Conservation (phyloP, 2,888 invertebrate species). For the Acleris literana region DNA sequence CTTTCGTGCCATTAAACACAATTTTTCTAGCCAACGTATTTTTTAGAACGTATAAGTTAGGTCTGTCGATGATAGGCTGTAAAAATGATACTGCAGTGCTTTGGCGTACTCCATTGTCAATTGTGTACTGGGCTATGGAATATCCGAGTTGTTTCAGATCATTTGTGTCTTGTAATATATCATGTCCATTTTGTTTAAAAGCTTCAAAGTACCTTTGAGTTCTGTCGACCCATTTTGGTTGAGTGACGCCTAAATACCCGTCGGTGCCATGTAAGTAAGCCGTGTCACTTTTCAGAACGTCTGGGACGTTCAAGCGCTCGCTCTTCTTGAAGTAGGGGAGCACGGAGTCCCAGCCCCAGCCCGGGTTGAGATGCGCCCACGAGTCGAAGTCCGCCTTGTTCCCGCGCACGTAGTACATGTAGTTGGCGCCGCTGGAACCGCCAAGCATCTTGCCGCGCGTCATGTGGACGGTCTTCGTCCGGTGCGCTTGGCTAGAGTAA, state of each 20-base stretch:
- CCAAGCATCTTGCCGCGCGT: conserved; percentile 85
- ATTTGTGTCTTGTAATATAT: conserved; percentile 18
- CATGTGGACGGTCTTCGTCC: conserved; percentile 44
- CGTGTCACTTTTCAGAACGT: conserved; percentile 17
- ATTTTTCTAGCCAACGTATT: conserved; percentile 20
- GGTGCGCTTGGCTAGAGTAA: conserved; percentile 34
- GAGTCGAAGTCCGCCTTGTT: conserved; percentile 82
- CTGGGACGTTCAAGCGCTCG: conserved; percentile 16
- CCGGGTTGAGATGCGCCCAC: conserved; percentile 63
- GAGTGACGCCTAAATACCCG: conserved; percentile 70
- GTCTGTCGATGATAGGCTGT: no score
- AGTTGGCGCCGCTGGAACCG: conserved; percentile 84
- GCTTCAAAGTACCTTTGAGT: neutral
- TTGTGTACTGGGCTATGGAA: conserved; percentile 22
- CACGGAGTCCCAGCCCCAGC: conserved; percentile 85
- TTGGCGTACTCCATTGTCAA: conserved; percentile 23
- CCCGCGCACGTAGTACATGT: conserved; percentile 84
- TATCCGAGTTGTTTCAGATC: conserved; percentile 33
- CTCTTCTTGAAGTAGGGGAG: conserved; percentile 34
- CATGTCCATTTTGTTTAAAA: neutral
- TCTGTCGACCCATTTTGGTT: neutral
- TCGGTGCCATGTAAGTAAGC: conserved; percentile 31
- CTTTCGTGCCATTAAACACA: conserved; percentile 22
- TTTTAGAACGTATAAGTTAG: conserved; percentile 26
- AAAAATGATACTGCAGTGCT: conserved; percentile 29